Percentiles rank a stretch among this genome's conserved stretches.
Evolutionary conservation across 2,797 vertebrate genomes (phyloP).

Genomic region (Acrocephalus scirpaceus): DNA sequence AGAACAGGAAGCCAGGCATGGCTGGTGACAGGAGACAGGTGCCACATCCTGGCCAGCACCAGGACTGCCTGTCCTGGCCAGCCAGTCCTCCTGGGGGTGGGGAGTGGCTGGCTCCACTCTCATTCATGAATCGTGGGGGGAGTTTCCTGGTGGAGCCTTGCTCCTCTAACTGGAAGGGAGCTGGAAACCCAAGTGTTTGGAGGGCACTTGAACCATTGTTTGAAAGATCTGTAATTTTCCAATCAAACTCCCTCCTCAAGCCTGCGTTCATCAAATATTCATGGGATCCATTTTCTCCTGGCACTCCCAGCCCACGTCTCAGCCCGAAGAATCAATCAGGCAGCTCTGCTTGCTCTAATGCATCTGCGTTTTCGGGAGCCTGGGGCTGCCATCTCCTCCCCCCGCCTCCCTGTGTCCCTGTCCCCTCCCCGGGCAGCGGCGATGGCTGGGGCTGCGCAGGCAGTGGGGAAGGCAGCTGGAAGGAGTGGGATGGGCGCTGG

Average conservation of each 20-base stretch:
- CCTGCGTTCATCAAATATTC: slow-evolving; percentile 71
- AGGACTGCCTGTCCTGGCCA: not conserved
- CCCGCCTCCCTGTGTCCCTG: not conserved
- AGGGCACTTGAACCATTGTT: slow-evolving; percentile 59
- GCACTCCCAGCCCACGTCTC: slow-evolving; percentile 60
- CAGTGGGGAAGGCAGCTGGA: not conserved
- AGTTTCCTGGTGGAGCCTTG: slow-evolving; percentile 32
- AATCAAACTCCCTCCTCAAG: slow-evolving; percentile 62
- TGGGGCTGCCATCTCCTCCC: slow-evolving; percentile 42
- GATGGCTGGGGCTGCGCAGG: not conserved
- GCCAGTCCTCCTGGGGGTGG: not conserved
- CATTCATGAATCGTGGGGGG: slow-evolving; percentile 7
- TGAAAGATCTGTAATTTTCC: slow-evolving; percentile 70
- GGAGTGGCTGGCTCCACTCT: not conserved
- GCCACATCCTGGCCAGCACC: accelerated
- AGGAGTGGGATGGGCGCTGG: not conserved
- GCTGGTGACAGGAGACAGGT: not conserved
- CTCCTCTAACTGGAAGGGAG: slow-evolving; percentile 46
- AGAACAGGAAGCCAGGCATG: not conserved
- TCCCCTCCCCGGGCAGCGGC: not conserved
- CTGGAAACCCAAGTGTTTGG: slow-evolving; percentile 44
- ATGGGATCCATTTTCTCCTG: slow-evolving; percentile 70
- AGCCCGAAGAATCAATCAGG: slow-evolving; percentile 65
- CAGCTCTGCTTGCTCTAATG: slow-evolving; percentile 47
- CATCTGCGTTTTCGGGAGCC: slow-evolving; percentile 38